A percentile compares a stretch with the other conserved stretches of the same genome.
phyloP scores from a whole-genome alignment of 2,797 vertebrate species.

The Arnoldichthys spilopterus region DNA sequence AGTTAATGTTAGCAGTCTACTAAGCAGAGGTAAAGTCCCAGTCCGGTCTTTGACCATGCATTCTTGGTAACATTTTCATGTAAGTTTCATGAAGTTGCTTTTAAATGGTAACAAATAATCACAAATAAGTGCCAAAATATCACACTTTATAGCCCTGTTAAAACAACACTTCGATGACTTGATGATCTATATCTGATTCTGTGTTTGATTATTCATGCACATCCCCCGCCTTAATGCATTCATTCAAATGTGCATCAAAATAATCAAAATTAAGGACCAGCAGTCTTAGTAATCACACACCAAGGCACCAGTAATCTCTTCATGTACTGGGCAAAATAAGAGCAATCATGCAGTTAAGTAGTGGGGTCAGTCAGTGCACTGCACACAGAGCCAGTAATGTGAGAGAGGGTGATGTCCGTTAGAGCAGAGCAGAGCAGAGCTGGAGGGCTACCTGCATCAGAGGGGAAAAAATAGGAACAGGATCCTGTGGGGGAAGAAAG shows the following conservation, averaged over 20 bases:
- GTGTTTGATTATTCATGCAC: neutral
- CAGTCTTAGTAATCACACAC: slow-evolving; percentile 19
- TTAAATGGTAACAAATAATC: too few relatives aligned
- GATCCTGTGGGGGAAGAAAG: slow-evolving; percentile 73
- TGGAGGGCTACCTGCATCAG: slow-evolving; percentile 78
- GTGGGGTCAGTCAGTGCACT: slow-evolving; percentile 64
- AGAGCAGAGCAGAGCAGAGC: slow-evolving; percentile 36
- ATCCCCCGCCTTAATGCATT: neutral
- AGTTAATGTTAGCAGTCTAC: too few relatives aligned
- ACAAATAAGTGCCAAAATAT: too few relatives aligned
- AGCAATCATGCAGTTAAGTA: slow-evolving; percentile 43
- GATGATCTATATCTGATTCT: neutral
- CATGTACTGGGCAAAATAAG: slow-evolving; percentile 72
- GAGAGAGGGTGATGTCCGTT: slow-evolving; percentile 56
- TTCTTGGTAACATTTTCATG: too few relatives aligned
- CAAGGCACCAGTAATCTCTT: slow-evolving; percentile 50
- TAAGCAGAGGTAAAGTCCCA: too few relatives aligned
- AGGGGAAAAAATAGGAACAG: slow-evolving; percentile 70
- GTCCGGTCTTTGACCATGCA: too few relatives aligned
- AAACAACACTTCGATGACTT: too few relatives aligned
- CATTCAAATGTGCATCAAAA: neutral
- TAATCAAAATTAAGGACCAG: neutral
- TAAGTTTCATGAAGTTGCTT: too few relatives aligned
- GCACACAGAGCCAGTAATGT: slow-evolving; percentile 66
- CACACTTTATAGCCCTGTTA: too few relatives aligned